A percentile compares a stretch with the other conserved stretches of the same genome.
Evolutionary conservation across 2,113 vertebrate genomes (phyloP).

Genomic region (Nerophis ophidion): DNA sequence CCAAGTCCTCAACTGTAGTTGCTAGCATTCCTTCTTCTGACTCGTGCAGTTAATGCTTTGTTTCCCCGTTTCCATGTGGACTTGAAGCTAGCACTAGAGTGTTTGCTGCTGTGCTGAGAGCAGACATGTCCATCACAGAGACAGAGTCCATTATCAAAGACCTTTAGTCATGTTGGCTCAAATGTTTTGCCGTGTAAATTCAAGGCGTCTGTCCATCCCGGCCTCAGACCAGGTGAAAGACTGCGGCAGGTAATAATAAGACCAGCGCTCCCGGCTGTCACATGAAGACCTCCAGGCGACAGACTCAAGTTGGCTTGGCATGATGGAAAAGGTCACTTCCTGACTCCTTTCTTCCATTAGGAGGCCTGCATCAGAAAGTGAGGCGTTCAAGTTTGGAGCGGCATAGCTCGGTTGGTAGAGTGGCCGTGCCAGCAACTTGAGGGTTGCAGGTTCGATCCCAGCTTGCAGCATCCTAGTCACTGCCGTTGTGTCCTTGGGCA

Average conservation of each 20-base stretch:
- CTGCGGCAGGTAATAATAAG: background rate
- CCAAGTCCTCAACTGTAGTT: too few relatives aligned
- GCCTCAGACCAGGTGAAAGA: background rate
- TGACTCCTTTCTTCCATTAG: background rate
- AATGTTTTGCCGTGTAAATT: background rate
- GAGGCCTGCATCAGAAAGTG: background rate
- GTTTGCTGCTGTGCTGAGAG: background rate
- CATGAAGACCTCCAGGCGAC: background rate
- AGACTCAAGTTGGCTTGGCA: background rate
- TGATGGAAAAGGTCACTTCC: conserved; percentile 4
- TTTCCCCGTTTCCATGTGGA: too few relatives aligned
- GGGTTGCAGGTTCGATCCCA: too few relatives aligned
- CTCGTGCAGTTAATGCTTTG: too few relatives aligned
- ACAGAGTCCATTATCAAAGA: background rate
- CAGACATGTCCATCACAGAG: background rate
- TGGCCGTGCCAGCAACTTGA: too few relatives aligned
- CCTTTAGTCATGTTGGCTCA: too few relatives aligned
- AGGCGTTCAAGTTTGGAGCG: background rate
- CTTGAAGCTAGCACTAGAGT: too few relatives aligned
- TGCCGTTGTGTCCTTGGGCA: too few relatives aligned
- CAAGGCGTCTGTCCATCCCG: background rate
- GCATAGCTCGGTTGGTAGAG: too few relatives aligned
- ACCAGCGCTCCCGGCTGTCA: background rate
- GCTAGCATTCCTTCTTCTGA: too few relatives aligned
- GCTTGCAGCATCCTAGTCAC: too few relatives aligned